Evolutionary conservation across 2,797 vertebrate genomes (phyloP), one percentile per base, ranked within the genome.

Genomic region (Psittacula derbiana): DNA sequence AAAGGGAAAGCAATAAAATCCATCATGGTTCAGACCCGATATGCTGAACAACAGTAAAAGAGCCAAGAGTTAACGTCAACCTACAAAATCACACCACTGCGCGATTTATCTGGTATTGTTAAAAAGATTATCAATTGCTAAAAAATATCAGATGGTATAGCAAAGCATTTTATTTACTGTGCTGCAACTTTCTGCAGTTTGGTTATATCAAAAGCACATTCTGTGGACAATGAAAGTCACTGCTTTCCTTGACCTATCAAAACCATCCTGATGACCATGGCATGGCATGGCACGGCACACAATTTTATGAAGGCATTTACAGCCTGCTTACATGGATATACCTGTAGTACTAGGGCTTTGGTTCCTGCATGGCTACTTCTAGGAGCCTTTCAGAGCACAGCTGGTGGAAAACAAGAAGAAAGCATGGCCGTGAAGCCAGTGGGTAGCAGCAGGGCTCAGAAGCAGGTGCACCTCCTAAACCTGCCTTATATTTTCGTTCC

Each of bases 381-480:
- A 8, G 2, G 5, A 87, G 64, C 55, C 60, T 64, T 80, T 43
- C 2, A 5, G 33, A 43, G 31, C 53, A 14, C 3, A 55, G 11
- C 0, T 43, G 23, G 44, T 24, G 41, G 83, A 43, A 25, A 50
- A 78, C 31, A 82, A 73, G 62, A 67, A 23, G 46, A 27, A 75
- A 83, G 21, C 0, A 0, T 4, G 15, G 50, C 23, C 1, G 0
- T 16, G 65, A 89, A 85, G 53, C 21, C 84, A 73, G 27, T 2
- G 21, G 57, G 15, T 2, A 81, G 58, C 47, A 90, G 52, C 57
- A 70, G 44, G 24, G 57, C 74, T 64, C 30, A 41, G 52, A 49
- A 82, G 67, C 90, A 94, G 71, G 83, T 89, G 88, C 20, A 12
- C 17, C 49, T 47, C 36, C 31, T 36, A 90, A 94, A 49, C 27